These are phyloP conservation scores for Hypsopygia costalis DNA, from an alignment of 2,888 invertebrate genomes.

Conservation along the genomic window DNA sequence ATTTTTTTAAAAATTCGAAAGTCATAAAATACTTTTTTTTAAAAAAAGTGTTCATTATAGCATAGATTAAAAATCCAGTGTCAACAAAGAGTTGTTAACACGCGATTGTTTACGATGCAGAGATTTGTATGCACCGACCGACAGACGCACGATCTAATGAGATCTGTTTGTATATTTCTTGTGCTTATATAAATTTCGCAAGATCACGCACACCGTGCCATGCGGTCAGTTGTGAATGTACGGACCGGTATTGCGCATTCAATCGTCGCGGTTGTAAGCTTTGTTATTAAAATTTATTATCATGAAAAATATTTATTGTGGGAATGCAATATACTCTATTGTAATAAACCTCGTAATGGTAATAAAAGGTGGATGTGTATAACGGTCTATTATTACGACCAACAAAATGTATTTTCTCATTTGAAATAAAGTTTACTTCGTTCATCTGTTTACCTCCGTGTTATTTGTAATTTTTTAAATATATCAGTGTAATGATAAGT, in stretches of 20 bases:
- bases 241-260: background rate
- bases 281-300: background rate
- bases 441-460: no score
- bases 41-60: background rate
- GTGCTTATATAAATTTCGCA: slow-evolving; percentile 33
- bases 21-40: background rate
- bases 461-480: no score
- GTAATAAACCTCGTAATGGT: no score
- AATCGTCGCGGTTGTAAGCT: background rate
- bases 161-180: slow-evolving; percentile 18
- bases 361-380: no score
- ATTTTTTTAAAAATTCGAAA: background rate
- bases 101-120: slow-evolving; percentile 7
- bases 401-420: no score
- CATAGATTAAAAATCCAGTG: background rate
- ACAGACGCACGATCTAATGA: slow-evolving; percentile 26
- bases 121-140: slow-evolving; percentile 18
- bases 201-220: slow-evolving; percentile 13
- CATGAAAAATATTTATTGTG: no score
- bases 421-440: no score
- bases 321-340: background rate
- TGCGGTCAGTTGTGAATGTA: slow-evolving; percentile 1
- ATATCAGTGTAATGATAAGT: no score
- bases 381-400: no score
- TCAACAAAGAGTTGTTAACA: background rate